Evolutionary conservation across 2,888 invertebrate species (phyloP).

Genomic region (Latheticus oryzae): DNA sequence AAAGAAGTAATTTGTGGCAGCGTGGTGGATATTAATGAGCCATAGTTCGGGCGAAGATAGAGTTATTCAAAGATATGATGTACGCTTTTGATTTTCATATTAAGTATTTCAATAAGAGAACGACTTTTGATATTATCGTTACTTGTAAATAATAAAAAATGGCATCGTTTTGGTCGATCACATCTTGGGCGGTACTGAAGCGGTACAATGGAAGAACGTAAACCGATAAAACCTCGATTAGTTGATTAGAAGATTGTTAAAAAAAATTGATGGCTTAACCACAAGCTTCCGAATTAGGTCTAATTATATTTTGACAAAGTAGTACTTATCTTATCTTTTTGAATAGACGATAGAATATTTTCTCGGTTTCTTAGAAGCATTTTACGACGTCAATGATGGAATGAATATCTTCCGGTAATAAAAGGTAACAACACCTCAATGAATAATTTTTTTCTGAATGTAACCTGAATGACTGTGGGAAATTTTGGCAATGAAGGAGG

Average conservation of each 20-base stretch:
- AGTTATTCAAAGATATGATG: too few relatives aligned
- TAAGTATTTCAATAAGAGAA: too few relatives aligned
- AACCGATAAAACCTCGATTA: background rate
- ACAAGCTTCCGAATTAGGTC: conserved; percentile 21
- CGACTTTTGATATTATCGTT: too few relatives aligned
- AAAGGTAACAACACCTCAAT: conserved; percentile 19
- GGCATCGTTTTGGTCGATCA: background rate
- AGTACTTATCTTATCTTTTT: conserved; percentile 32
- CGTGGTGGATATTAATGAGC: too few relatives aligned
- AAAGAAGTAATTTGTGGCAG: too few relatives aligned
- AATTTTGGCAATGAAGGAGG: conserved; percentile 7
- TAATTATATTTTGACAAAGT: conserved; percentile 31
- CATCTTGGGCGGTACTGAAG: background rate
- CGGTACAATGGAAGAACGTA: background rate
- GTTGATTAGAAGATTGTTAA: background rate
- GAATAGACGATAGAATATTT: conserved; percentile 9
- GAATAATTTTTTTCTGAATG: conserved; percentile 12
- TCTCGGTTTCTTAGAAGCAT: conserved; percentile 23
- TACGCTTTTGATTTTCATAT: too few relatives aligned
- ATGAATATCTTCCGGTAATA: conserved; percentile 30
- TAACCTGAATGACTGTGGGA: conserved; percentile 14
- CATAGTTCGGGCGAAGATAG: too few relatives aligned
- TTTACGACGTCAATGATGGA: conserved; percentile 25
- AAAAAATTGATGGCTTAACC: conserved; percentile 30
- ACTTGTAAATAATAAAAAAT: too few relatives aligned